Evolutionary conservation across 2,113 vertebrate genomes (phyloP).

Genomic region (Cairina moschata): DNA sequence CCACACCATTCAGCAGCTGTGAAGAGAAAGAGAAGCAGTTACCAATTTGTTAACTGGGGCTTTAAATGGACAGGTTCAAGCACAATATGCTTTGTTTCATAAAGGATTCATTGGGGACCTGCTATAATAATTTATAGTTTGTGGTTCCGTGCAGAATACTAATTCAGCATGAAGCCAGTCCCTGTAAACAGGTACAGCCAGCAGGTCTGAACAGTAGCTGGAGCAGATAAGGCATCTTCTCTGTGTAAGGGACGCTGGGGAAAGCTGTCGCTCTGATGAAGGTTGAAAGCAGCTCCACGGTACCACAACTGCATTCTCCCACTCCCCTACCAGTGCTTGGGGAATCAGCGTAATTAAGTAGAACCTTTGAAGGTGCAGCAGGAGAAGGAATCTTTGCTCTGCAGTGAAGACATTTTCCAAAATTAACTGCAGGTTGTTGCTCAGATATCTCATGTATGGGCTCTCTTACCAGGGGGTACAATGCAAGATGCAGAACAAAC

Average conservation of each 20-base stretch:
- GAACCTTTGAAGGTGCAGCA: not conserved
- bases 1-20: not conserved
- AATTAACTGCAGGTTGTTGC: not conserved
- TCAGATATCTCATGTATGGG: no score
- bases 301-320: not conserved
- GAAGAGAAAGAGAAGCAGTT: not conserved
- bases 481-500: not conserved
- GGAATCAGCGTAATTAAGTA: not conserved
- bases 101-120: not conserved
- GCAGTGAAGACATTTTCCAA: not conserved
- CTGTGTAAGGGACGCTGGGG: not conserved
- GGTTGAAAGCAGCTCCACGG: not conserved
- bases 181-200: not conserved
- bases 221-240: constrained; percentile 8
- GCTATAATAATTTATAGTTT: not conserved
- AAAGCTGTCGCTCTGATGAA: no score
- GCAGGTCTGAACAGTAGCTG: constrained; percentile 2
- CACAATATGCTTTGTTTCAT: not conserved
- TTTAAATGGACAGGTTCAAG: constrained; percentile 32
- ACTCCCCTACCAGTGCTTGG: not conserved
- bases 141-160: constrained; percentile 12
- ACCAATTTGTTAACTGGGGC: not conserved
- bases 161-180: not conserved
- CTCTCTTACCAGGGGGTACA: not conserved
- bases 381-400: not conserved